Evolutionary conservation across 1,140 invertebrate genomes (phyloP).

Genomic region (Macrosteles quadrilineatus): DNA sequence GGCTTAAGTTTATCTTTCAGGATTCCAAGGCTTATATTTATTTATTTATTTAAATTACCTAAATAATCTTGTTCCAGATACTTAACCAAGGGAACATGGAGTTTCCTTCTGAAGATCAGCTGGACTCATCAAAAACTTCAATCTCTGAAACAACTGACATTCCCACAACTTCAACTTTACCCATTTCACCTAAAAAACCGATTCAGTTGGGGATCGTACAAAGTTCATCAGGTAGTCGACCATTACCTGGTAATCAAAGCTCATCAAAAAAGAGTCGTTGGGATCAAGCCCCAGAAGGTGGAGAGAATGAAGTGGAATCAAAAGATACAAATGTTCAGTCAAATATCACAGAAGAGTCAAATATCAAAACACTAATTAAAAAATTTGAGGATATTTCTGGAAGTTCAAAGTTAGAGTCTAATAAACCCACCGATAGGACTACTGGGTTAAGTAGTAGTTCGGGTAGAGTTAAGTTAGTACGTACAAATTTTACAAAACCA

Average conservation of each 20-base stretch:
- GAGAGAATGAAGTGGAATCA: neutral
- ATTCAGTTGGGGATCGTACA: neutral
- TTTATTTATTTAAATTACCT: too few relatives aligned
- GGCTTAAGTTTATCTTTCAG: too few relatives aligned
- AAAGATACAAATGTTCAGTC: neutral
- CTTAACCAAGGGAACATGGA: too few relatives aligned
- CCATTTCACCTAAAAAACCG: neutral
- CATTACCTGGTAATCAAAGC: neutral
- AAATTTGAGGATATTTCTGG: slow-evolving; percentile 4
- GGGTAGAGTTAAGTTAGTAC: neutral
- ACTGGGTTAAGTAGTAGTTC: neutral
- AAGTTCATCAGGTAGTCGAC: neutral
- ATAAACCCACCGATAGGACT: neutral
- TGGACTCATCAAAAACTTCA: too few relatives aligned
- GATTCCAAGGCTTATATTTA: too few relatives aligned
- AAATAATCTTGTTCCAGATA: too few relatives aligned
- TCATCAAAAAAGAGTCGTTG: neutral
- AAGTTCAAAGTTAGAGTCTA: neutral
- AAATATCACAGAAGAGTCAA: neutral
- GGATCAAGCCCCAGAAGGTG: slow-evolving; percentile 3
- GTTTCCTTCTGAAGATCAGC: too few relatives aligned
- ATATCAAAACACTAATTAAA: slow-evolving; percentile 1
- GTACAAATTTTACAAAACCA: slow-evolving; percentile 1
- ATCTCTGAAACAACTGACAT: neutral
- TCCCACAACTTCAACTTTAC: neutral